Evolutionary conservation across 92 coral and sea anemone species (phyloP), one percentile per base, ranked within the genome.

Genomic region (Ricordea florida): DNA sequence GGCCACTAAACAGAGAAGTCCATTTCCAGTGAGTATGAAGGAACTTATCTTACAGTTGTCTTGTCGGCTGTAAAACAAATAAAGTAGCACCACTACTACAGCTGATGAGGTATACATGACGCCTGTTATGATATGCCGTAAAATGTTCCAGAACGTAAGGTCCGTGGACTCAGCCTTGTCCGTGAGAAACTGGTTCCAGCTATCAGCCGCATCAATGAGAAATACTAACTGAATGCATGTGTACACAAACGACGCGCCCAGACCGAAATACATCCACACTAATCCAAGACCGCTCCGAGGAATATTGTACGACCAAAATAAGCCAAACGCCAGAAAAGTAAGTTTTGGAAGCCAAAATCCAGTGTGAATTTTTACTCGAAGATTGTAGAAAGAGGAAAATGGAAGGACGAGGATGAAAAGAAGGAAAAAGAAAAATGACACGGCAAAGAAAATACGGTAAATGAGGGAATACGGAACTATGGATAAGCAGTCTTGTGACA

Each of bases 271-370:
- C 57, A 81, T 85, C 92, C 94, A 94, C 0, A 83, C 34, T 2
- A 85, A 46, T 28, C 87, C 97, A 66, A 92, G 82, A 0, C 55
- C 57, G 14, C 87, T 65, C 6, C 45, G 70, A 0, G 98, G 97
- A 14, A 88, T 58, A 21, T 45, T 48, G 9, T 73, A 78, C 3
- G 89, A 74, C 14, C 43, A 76, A 44, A 84, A 71, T 1, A 62
- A 60, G 18, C 82, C 42, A 27, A 82, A 47, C 6, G 59, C 65
- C 15, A 88, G 30, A 24, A 88, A 11, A 0, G 81, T 38, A 25
- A 79, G 47, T 74, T 94, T 94, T 35, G 80, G 92, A 23, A 94
- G 20, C 98, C 98, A 94, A 62, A 92, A 74, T 34, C 94, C 98
- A 6, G 91, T 76, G 59, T 94, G 94, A 3, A 92, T 41, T 61